phyloP scores from a whole-genome alignment of 2,797 vertebrate species.

The Champsocephalus esox region DNA sequence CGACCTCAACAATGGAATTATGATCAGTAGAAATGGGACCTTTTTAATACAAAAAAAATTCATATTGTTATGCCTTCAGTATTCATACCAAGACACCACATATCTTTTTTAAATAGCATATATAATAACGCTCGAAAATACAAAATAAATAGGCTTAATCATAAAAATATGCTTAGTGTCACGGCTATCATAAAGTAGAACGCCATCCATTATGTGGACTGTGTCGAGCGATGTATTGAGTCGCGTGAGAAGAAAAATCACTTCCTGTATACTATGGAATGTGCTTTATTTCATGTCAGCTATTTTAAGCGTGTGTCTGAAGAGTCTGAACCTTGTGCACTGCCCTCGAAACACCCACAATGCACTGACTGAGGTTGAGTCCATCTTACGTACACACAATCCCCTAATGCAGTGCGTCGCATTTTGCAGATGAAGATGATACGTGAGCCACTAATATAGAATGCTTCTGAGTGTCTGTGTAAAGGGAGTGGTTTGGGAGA shows the following conservation, averaged over 20 bases:
- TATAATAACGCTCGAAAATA: too few relatives aligned
- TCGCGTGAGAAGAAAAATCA: background rate
- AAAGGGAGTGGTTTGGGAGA: background rate
- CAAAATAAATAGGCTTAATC: too few relatives aligned
- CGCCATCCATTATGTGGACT: background rate
- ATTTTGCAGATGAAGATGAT: background rate
- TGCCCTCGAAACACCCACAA: background rate
- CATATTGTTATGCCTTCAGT: background rate
- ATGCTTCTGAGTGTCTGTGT: background rate
- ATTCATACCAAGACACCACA: background rate
- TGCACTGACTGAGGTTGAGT: background rate
- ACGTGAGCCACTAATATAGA: background rate
- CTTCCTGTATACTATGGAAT: background rate
- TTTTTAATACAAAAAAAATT: too few relatives aligned
- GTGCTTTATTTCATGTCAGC: background rate
- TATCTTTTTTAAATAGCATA: too few relatives aligned
- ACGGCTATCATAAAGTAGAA: background rate
- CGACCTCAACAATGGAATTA: too few relatives aligned
- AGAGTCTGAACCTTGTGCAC: background rate
- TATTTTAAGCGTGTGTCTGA: background rate
- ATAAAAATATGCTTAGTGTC: too few relatives aligned
- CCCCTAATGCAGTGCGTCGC: background rate
- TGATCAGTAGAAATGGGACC: too few relatives aligned
- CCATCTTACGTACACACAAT: background rate
- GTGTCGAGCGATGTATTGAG: background rate